Conservation (phyloP, 2,888 invertebrate species). For the Phasia obesa region DNA sequence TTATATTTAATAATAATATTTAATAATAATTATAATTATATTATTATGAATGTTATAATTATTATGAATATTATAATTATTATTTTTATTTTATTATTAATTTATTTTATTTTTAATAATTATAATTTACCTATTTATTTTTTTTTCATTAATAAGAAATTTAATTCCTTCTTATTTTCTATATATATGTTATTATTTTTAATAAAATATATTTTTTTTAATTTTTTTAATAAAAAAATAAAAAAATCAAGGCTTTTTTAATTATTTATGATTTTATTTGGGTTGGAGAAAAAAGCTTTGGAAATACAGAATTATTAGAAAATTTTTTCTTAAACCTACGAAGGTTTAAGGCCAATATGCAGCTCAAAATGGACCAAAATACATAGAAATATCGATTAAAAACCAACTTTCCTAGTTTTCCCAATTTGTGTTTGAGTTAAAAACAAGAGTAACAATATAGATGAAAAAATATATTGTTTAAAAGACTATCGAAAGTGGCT, state of each 20-base stretch:
- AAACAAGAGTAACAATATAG: too few relatives aligned
- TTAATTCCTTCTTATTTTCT: constrained; percentile 65
- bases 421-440: too few relatives aligned
- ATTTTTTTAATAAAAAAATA: constrained; percentile 39
- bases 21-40: too few relatives aligned
- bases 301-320: constrained; percentile 6
- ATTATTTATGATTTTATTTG: constrained; percentile 21
- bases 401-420: too few relatives aligned
- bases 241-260: constrained; percentile 39
- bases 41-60: too few relatives aligned
- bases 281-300: constrained; percentile 8
- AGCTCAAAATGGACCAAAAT: too few relatives aligned
- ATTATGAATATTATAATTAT: not conserved
- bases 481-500: too few relatives aligned
- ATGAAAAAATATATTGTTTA: too few relatives aligned
- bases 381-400: too few relatives aligned
- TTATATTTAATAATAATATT: too few relatives aligned
- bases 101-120: constrained; percentile 33
- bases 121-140: constrained; percentile 16
- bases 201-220: constrained; percentile 18
- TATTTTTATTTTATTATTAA: constrained; percentile 1
- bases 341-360: too few relatives aligned
- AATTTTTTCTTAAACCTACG: too few relatives aligned
- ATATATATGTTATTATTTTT: constrained; percentile 23
- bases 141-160: constrained; percentile 25